These are phyloP conservation scores for Gorsachius magnificus DNA, from an alignment of 2,797 vertebrate genomes.

Conservation along the genomic window DNA sequence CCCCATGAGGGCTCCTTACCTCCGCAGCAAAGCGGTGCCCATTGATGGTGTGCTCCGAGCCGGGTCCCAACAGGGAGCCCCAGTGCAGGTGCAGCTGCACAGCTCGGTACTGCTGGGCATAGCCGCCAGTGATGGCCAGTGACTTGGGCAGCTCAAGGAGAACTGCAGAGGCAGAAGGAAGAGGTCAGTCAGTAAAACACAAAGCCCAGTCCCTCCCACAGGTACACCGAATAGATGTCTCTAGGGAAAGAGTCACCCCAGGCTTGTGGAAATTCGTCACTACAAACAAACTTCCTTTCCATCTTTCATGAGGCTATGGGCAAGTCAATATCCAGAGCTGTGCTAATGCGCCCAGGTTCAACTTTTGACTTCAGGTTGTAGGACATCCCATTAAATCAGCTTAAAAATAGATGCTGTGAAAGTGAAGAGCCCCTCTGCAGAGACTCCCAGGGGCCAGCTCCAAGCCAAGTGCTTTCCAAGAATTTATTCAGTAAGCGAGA, in stretches of 20 bases:
- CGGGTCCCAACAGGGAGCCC: constrained; percentile 67
- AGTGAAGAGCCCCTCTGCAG: not conserved
- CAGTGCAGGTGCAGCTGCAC: constrained; percentile 86
- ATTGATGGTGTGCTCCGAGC: constrained; percentile 82
- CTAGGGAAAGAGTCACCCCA: not conserved
- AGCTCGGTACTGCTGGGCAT: constrained; percentile 73
- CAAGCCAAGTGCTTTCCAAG: not conserved
- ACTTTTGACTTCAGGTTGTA: not conserved
- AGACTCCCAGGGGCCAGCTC: not conserved
- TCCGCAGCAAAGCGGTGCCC: constrained; percentile 78
- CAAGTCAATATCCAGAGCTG: not conserved
- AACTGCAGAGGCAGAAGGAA: constrained; percentile 56
- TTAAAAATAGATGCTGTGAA: not conserved
- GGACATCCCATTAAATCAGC: not conserved
- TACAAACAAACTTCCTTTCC: not conserved
- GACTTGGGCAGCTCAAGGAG: constrained; percentile 64
- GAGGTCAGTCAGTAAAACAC: not conserved
- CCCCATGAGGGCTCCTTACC: constrained; percentile 52
- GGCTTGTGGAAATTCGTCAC: not conserved
- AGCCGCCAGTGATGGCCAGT: constrained; percentile 66
- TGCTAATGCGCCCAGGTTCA: not conserved
- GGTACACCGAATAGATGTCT: fast-evolving
- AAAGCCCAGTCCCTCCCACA: not conserved
- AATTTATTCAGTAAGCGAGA: not conserved
- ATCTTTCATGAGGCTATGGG: not conserved